Evolutionary conservation across 2,888 invertebrate species (phyloP).

Genomic region (Dynastes tityus): DNA sequence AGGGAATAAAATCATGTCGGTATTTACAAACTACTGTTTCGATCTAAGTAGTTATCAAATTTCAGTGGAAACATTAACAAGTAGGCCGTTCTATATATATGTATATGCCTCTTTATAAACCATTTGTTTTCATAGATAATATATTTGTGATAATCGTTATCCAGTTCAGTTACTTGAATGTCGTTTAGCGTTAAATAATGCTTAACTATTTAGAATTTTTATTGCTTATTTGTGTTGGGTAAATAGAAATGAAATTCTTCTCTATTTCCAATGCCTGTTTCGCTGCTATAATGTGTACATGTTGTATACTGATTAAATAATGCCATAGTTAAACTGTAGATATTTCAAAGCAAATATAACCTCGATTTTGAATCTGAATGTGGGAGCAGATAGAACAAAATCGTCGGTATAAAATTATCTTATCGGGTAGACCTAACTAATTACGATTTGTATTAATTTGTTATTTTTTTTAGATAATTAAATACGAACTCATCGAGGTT

Average conservation of each 20-base stretch:
- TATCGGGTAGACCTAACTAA: neutral
- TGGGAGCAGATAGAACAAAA: neutral
- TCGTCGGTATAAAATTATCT: neutral
- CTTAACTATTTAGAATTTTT: conserved; percentile 12
- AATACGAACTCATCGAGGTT: neutral
- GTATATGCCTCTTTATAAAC: too few species aligned
- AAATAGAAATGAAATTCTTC: conserved; percentile 13
- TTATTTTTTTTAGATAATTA: neutral
- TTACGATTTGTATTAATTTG: neutral
- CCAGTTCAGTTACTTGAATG: neutral
- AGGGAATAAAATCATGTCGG: too few species aligned
- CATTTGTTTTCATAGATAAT: neutral
- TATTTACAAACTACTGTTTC: too few species aligned
- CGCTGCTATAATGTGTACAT: neutral
- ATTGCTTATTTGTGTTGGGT: conserved; percentile 10
- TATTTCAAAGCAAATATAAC: neutral
- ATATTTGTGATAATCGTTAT: neutral
- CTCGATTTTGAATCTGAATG: neutral
- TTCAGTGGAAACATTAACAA: too few species aligned
- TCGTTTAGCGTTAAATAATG: neutral
- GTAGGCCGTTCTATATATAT: too few species aligned
- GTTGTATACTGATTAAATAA: neutral
- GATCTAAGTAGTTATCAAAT: too few species aligned
- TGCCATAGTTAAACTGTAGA: neutral
- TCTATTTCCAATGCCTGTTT: conserved; percentile 4